Evolutionary conservation across 2,113 vertebrate genomes (phyloP), one percentile per base, ranked within the genome.

Genomic region (Hippopotamus amphibius): DNA sequence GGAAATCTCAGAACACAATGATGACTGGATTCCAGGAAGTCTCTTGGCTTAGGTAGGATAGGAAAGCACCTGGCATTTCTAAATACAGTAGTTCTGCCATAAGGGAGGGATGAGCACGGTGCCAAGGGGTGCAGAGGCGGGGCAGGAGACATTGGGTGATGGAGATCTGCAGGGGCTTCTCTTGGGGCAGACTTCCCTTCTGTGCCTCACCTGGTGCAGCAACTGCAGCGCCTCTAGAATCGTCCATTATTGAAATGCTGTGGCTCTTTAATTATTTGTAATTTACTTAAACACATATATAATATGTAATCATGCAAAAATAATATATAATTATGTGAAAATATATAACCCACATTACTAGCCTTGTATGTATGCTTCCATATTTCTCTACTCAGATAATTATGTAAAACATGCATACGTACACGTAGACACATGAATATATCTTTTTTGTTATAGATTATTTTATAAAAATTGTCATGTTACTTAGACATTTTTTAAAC

Each of bases 31-130:
- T 93, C 33, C 74, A 91, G 28, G 66, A 53, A 92, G 69, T 81
- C 83, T 93, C 63, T 83, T 96, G 87, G 81, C 80, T 95, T 90
- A 48, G 41, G 12, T 76, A 76, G 72, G 55, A 48, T 55, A 69
- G 50, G 55, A 95, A 92, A 90, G 7, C 92, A 93, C 95, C 80
- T 96, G 90, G 79, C 37, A 90, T 88, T 95, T 96, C 57, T 93
- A 96, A 95, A 96, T 92, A 61, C 74, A 96, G 74, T 87, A 59
- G 21, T 90, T 92, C 46, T 71, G 57, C 50, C 68, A 50, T 76
- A 66, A 15, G 19, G 61, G 69, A 96, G 63, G 61, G 68, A 50
- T 41, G 26, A 92, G 16, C 68, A 87, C 17, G 59, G 59, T 41
- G 71, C 65, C 89, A 84, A 89, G 16, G 19, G 16, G 7, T 77